These are phyloP conservation scores for Scomber scombrus DNA, from an alignment of 2,113 vertebrate genomes.

Conservation along the genomic window DNA sequence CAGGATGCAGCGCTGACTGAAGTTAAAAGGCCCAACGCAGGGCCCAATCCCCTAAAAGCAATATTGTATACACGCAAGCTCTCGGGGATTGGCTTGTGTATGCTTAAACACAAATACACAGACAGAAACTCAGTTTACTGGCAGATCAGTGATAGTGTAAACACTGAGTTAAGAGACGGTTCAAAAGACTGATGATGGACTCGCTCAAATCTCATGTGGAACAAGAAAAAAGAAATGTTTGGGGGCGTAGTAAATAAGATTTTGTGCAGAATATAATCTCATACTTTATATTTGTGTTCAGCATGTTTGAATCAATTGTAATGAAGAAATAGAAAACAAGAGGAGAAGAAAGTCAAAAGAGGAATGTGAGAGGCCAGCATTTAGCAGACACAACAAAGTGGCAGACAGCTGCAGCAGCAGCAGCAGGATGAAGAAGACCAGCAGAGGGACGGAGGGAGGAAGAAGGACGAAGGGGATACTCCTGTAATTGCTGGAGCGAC, in stretches of 20 bases:
- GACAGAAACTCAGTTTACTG: conserved; percentile 66
- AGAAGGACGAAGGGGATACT: conserved; percentile 58
- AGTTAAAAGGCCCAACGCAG: conserved; percentile 71
- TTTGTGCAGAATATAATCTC: conserved; percentile 12
- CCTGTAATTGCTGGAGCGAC: conserved; percentile 67
- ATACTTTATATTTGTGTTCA: conserved; percentile 11
- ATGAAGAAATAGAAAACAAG: conserved; percentile 68
- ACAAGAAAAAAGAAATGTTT: conserved; percentile 24
- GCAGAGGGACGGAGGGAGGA: conserved; percentile 33
- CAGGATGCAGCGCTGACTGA: conserved; percentile 79
- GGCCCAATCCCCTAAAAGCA: conserved; percentile 64
- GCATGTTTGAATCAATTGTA: conserved; percentile 13
- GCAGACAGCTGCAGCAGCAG: conserved; percentile 8
- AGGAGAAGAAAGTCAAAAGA: conserved; percentile 60
- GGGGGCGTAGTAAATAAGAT: conserved; percentile 22
- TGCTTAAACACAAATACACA: conserved; percentile 56
- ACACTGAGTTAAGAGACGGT: conserved; percentile 54
- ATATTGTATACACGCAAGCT: conserved; percentile 74
- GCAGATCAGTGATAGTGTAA: conserved; percentile 64
- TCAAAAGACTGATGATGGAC: conserved; percentile 43
- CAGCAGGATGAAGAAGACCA: conserved; percentile 34
- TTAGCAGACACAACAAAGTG: conserved; percentile 44
- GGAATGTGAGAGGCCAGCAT: conserved; percentile 38
- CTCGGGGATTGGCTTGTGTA: conserved; percentile 64
- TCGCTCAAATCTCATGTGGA: conserved; percentile 19